Conservation (phyloP, 2,888 invertebrate species). For the Pherbina coryleti region DNA sequence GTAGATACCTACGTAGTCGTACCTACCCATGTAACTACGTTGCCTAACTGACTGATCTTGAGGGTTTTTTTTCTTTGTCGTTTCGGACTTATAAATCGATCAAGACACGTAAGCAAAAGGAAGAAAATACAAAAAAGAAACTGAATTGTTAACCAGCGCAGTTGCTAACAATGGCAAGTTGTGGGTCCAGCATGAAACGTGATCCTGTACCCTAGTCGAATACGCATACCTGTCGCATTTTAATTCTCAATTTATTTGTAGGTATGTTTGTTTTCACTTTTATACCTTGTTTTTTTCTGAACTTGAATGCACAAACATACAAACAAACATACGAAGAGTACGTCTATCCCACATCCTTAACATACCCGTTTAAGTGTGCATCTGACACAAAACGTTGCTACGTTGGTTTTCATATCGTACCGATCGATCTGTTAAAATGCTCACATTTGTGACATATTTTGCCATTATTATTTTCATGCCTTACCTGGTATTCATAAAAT, state of each 20-base stretch:
- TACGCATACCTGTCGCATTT: slow-evolving; percentile 4
- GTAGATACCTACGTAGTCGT: background rate
- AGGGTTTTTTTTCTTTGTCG: background rate
- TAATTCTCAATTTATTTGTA: background rate
- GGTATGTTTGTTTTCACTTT: background rate
- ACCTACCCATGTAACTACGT: too few relatives aligned
- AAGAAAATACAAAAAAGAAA: background rate
- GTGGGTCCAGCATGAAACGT: background rate
- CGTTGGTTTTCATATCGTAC: background rate
- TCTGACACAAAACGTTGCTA: background rate
- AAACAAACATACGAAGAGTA: background rate
- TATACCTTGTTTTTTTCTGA: background rate
- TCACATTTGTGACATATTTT: slow-evolving; percentile 34
- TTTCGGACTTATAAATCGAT: slow-evolving; percentile 9
- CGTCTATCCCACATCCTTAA: background rate
- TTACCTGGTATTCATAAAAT: background rate
- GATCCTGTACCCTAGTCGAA: background rate
- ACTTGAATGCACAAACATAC: background rate
- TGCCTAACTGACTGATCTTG: background rate
- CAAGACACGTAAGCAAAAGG: background rate
- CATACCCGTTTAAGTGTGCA: background rate
- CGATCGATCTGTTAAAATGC: background rate
- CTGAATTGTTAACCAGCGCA: background rate
- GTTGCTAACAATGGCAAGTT: background rate
- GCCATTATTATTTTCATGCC: slow-evolving; percentile 30